These are phyloP conservation scores for Danaus melanippus DNA, from an alignment of 1,140 invertebrate species.

Conservation along the genomic window DNA sequence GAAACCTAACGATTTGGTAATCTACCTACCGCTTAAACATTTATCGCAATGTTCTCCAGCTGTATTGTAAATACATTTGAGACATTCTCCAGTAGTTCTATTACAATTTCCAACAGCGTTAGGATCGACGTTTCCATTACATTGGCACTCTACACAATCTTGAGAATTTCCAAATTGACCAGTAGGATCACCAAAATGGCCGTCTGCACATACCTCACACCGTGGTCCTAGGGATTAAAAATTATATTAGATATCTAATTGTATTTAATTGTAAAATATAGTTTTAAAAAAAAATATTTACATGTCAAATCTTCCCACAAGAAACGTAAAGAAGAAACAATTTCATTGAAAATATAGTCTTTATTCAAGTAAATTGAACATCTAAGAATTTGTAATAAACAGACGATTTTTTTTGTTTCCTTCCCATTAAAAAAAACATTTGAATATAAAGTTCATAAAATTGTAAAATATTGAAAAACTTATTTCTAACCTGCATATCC, in stretches of 20 bases:
- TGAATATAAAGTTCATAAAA: too few species aligned
- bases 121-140: slow-evolving; percentile 95
- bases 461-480: too few species aligned
- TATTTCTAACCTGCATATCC: slow-evolving; percentile 86
- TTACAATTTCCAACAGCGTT: slow-evolving; percentile 96
- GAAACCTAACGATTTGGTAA: background rate
- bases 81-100: slow-evolving; percentile 92
- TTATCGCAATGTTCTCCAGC: slow-evolving; percentile 90
- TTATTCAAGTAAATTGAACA: too few species aligned
- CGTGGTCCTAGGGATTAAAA: slow-evolving; percentile 76
- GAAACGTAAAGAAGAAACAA: too few species aligned
- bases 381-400: too few species aligned
- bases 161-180: slow-evolving; percentile 77
- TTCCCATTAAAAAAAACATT: too few species aligned
- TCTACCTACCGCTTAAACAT: slow-evolving; percentile 83
- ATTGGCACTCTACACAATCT: slow-evolving; percentile 90
- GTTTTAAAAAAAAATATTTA: too few species aligned
- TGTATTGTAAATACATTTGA: slow-evolving; percentile 98
- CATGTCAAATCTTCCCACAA: too few species aligned
- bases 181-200: slow-evolving; percentile 92
- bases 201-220: slow-evolving; percentile 95
- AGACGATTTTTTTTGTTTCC: too few species aligned
- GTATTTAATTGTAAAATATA: background rate
- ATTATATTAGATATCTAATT: slow-evolving; percentile 6
- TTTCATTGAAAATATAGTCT: too few species aligned